Base-by-base conservation (phyloP, 2,113 vertebrate genomes). In the Rattus rattus region DNA sequence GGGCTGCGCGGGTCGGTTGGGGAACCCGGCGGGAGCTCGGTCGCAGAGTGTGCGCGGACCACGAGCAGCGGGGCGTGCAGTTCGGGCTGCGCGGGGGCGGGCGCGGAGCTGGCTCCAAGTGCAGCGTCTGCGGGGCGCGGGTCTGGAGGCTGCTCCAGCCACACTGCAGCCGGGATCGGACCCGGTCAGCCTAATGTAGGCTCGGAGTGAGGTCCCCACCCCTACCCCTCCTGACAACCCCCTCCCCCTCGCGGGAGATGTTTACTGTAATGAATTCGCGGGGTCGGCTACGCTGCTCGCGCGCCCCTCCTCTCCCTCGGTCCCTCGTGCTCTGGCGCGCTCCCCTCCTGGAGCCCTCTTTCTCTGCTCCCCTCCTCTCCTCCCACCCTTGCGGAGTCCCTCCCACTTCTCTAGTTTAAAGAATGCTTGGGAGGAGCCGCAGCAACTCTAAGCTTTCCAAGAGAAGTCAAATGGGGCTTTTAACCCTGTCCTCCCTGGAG, bases 361-460 rank as follows among this genome's bases (percentile, higher is more conserved):
- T 97, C 98, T 86, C 98, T 80, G 30, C 96, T 92, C 95, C 79
- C 54, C 92, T 98, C 96, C 98, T 83, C 43, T 39, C 49, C 98
- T 84, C 95, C 95, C 97, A 90, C 98, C 97, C 97, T 94, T 95
- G 87, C 56, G 73, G 97, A 98, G 98, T 98, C 98, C 98, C 97
- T 98, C 97, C 98, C 98, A 98, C 99, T 98, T 98, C 98, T 98
- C 98, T 90, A 96, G 97, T 98, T 98, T 99, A 98, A 99, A 99
- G 99, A 99, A 99, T 99, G 99, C 99, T 97, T 98, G 98, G 98
- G 99, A 99, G 99, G 99, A 98, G 98, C 98, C 98, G 98, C 98
- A 96, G 98, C 98, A 98, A 98, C 98, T 97, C 98, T 97, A 97
- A 97, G 98, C 98, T 99, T 98, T 98, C 98, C 98, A 97, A 98